Conservation (phyloP, 2,888 invertebrate species). For the Epirrhoe alternata region DNA sequence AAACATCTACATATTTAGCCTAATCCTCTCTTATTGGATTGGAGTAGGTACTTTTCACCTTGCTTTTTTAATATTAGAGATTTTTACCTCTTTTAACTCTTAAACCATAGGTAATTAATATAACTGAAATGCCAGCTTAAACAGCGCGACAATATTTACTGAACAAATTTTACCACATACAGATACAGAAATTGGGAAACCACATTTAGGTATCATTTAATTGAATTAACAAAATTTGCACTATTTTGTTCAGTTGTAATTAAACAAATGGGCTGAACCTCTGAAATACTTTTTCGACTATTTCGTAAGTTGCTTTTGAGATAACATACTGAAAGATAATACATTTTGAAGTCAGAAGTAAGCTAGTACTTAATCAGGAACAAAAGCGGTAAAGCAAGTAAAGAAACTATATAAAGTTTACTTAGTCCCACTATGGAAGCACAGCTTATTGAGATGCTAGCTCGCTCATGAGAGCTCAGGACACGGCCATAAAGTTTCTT, state of each 20-base stretch:
- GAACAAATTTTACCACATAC: background rate
- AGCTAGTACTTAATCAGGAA: conserved; percentile 33
- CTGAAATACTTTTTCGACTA: too few species aligned
- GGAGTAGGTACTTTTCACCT: too few species aligned
- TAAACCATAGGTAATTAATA: background rate
- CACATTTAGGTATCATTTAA: background rate
- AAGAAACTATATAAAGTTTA: conserved; percentile 38
- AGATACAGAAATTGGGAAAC: background rate
- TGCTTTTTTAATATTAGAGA: too few species aligned
- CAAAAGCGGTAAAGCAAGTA: conserved; percentile 40
- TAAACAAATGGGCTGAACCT: too few species aligned
- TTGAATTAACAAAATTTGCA: background rate
- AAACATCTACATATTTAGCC: too few species aligned
- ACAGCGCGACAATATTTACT: background rate
- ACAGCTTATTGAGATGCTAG: conserved; percentile 8
- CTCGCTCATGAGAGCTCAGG: background rate
- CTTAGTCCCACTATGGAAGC: conserved; percentile 23
- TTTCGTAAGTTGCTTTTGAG: too few species aligned
- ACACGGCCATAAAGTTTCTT: too few species aligned
- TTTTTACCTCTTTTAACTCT: too few species aligned
- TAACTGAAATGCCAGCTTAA: background rate
- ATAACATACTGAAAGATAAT: conserved; percentile 13
- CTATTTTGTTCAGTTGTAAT: background rate
- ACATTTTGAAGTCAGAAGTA: conserved; percentile 17
- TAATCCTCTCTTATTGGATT: too few species aligned